Base-by-base conservation (phyloP, 2,888 invertebrate species). In the Fragum fragum region DNA sequence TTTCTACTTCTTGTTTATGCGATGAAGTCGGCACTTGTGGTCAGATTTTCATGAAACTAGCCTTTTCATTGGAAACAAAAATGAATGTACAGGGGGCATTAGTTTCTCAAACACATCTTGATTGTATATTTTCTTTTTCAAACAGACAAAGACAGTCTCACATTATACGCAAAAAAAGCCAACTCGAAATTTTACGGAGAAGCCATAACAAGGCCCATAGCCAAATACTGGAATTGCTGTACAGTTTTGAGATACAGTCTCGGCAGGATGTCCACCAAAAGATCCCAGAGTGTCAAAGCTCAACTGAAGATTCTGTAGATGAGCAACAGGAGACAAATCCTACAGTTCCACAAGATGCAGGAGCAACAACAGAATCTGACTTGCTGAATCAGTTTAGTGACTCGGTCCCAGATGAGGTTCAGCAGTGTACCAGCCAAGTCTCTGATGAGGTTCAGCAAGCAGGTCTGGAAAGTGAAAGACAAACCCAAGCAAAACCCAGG, bases 321-420 rank as follows among this genome's bases (percentile, higher is more conserved):
- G 57, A 57, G 23, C 57, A 18, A 57, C 18, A 57, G 18, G 57
- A 57, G n/a, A 42, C 42, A 42, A 42, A 42, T 42, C 42, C 42
- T 42, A 42, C 42, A 42, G 42, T 16, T 42, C 42, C 42, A 42
- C 57, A 57, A 21, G 57, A 57, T 57, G 9, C 18, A 18, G 18
- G 57, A 18, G 23, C 57, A 21, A 21, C 23, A 23, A 57, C 57
- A 21, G 23, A 57, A 23, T 57, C 57, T 21, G 57, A 18, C 57
- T 57, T 57, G 57, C 23, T 57, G 57, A 57, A 57, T 57, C 57
- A 57, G 57, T 57, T 57, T 57, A 23, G 23, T n/a, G 16, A 42
- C 42, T 42, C 42, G 42, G 42, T 42, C 42, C 42, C 42, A 42
- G 42, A 42, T 42, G 42, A 42, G 42, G 42, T 42, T 42, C 42